Conservation (phyloP, 2,888 invertebrate genomes). For the Miltochrista miniata region DNA sequence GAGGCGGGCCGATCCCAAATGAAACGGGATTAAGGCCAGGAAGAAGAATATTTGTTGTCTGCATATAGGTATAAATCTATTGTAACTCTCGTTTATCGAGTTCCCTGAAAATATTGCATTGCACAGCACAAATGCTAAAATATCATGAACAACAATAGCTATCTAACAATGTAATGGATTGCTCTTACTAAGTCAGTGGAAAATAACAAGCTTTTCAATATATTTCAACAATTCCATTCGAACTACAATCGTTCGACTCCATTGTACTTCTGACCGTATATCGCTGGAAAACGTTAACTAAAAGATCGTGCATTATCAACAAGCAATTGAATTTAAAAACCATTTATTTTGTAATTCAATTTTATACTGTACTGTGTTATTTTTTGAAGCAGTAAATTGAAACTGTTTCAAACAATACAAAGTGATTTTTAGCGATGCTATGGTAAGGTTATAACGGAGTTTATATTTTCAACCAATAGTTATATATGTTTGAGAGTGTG, state of each 20-base stretch:
- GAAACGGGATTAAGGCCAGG: too few relatives aligned
- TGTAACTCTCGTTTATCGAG: too few relatives aligned
- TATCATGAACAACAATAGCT: slow-evolving; percentile 13
- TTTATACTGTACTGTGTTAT: background rate
- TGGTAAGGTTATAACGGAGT: too few relatives aligned
- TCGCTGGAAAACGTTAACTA: slow-evolving; percentile 9
- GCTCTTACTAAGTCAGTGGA: slow-evolving; percentile 7
- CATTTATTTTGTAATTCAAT: background rate
- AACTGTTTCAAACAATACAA: too few relatives aligned
- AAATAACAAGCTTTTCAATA: slow-evolving; percentile 3
- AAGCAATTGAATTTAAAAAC: background rate
- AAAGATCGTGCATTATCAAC: slow-evolving; percentile 12
- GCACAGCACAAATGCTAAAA: slow-evolving; percentile 13
- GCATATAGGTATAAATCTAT: too few relatives aligned
- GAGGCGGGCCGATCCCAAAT: too few relatives aligned
- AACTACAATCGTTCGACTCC: slow-evolving; percentile 3
- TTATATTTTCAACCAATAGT: too few relatives aligned
- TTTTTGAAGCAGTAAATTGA: too few relatives aligned
- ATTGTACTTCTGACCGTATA: slow-evolving; percentile 4
- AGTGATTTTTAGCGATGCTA: too few relatives aligned
- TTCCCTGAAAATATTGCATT: slow-evolving; percentile 17
- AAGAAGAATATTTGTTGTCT: too few relatives aligned
- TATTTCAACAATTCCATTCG: background rate
- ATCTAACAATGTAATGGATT: slow-evolving; percentile 2
- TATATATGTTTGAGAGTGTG: too few relatives aligned